Evolutionary conservation across 2,888 invertebrate species (phyloP).

Genomic region (Dasypolia templi): DNA sequence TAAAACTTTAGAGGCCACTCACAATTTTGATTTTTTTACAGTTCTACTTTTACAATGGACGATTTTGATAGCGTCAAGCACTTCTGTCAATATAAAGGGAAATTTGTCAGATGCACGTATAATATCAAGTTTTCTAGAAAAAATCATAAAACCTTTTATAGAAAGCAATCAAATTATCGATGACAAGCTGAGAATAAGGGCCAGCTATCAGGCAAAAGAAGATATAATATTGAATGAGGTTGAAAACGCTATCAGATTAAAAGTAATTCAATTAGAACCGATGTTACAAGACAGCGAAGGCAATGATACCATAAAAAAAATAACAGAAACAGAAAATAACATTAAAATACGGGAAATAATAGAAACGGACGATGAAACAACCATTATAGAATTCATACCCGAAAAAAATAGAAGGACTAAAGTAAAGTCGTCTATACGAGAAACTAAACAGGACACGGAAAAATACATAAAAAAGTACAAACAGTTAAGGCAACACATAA

Average conservation of each 20-base stretch:
- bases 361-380: conserved; percentile 71
- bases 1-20: neutral
- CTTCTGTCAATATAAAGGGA: conserved; percentile 36
- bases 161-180: conserved; percentile 26
- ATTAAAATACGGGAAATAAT: conserved; percentile 65
- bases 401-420: conserved; percentile 34
- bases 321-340: conserved; percentile 59
- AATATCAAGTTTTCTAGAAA: conserved; percentile 68
- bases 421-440: neutral
- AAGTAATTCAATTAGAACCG: conserved; percentile 72
- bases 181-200: neutral
- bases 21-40: conserved; percentile 24
- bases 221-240: conserved; percentile 54
- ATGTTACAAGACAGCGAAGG: conserved; percentile 74
- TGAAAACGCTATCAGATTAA: conserved; percentile 69
- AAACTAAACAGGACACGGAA: conserved; percentile 31
- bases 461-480: conserved; percentile 74
- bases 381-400: conserved; percentile 77
- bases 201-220: neutral
- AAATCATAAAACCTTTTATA: conserved; percentile 71
- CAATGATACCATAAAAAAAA: conserved; percentile 10
- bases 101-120: conserved; percentile 57
- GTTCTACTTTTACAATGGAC: conserved; percentile 51
- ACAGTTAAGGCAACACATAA: conserved; percentile 74
- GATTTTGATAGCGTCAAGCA: conserved; percentile 21